Evolutionary conservation across 2,797 vertebrate genomes (phyloP), one percentile per base, ranked within the genome.

Genomic region (Pangasius sanitwongsei): DNA sequence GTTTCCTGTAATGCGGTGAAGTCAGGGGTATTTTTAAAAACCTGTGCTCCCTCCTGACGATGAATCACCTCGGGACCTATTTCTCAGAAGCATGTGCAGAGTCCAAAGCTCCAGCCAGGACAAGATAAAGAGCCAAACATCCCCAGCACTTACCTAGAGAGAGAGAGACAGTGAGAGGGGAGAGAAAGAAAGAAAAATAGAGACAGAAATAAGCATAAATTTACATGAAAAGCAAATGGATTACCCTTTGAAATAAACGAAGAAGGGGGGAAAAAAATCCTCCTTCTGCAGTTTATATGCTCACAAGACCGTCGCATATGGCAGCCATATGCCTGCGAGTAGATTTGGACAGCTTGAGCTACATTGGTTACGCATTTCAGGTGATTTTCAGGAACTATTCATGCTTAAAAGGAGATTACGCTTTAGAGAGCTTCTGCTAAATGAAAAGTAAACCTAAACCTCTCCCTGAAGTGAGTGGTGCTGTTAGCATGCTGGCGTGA

Each of bases 81-180:
- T 90, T 89, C 89, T 92, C 89, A 91, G 69, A 67, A 77, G 87
- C 87, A 85, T 87, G 85, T 84, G 83, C 89, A 85, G 63, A 89
- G 92, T 90, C 92, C 89, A 77, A 70, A 81, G 85, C 23, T 85
- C 89, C 48, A 85, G 88, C 57, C 83, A 69, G 82, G 91, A 91
- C 82, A 91, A 91, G 89, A 92, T 91, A 92, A 91, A 92, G 90
- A 93, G 90, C 88, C 94, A 90, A 90, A 91, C 89, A 88, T 88
- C 63, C 3, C 50, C 88, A 86, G 89, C 92, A 96, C 96, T 96
- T 95, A 96, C 96, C 96, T 96, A 94, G 72, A 92, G 83, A 85
- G 77, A 91, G 81, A 93, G 90, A 92, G 63, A 92, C 18, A 93
- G 75, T 92, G 25, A 91, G 74, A 91, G 82, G 82, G 90, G 20